Evolutionary conservation across 1,140 invertebrate genomes (phyloP).

Genomic region (Galleria mellonella): DNA sequence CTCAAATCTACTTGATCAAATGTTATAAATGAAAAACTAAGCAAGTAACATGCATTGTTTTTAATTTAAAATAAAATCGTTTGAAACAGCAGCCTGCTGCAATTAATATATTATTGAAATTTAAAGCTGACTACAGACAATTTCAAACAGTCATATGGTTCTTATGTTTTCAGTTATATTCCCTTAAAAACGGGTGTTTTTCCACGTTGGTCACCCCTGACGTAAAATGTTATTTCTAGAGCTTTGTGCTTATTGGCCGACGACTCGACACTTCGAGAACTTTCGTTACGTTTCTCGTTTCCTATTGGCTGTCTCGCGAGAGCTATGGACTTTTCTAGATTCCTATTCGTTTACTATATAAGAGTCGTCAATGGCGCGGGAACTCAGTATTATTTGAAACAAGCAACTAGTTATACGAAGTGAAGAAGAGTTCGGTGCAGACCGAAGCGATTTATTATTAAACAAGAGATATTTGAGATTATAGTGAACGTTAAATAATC

Average conservation of each 20-base stretch:
- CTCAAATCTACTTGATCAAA: no score
- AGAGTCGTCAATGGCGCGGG: slow-evolving; percentile 25
- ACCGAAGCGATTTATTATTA: slow-evolving; percentile 29
- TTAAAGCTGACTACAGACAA: no score
- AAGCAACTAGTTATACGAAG: slow-evolving; percentile 35
- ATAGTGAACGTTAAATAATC: neutral
- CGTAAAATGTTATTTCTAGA: slow-evolving; percentile 3
- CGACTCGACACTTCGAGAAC: slow-evolving; percentile 5
- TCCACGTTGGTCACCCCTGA: neutral
- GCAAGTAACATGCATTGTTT: no score
- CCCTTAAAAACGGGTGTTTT: neutral
- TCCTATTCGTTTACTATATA: slow-evolving; percentile 43
- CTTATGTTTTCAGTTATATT: no score
- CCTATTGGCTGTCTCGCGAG: slow-evolving; percentile 22
- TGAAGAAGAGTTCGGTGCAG: slow-evolving; percentile 28
- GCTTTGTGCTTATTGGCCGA: slow-evolving; percentile 27
- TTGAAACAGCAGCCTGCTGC: no score
- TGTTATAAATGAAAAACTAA: no score
- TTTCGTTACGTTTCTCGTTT: neutral
- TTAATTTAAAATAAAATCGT: no score
- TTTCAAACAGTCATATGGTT: no score
- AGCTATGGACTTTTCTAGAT: slow-evolving; percentile 31
- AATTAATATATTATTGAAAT: no score
- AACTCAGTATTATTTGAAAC: slow-evolving; percentile 54
- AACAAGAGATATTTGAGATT: slow-evolving; percentile 1